Percentiles rank a stretch among this genome's conserved stretches.
Evolutionary conservation across 2,888 invertebrate species (phyloP).

Genomic region (Drosophila buzzatii): DNA sequence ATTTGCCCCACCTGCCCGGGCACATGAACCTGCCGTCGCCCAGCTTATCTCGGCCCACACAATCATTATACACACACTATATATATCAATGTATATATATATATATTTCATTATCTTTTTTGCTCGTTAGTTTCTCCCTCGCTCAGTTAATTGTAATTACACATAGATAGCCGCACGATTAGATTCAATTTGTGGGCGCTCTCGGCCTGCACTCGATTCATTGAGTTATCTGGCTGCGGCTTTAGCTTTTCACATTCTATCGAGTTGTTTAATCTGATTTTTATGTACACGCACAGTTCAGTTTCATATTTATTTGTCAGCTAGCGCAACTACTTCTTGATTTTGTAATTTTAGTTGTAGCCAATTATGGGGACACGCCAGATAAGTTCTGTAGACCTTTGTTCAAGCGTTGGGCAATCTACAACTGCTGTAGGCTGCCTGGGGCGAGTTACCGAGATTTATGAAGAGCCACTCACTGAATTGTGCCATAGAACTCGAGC

Average conservation of each 20-base stretch:
- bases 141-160: conserved; percentile 76
- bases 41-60: conserved; percentile 35
- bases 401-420: conserved; percentile 38
- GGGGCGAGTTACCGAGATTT: conserved; percentile 61
- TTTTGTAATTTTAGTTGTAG: conserved; percentile 78
- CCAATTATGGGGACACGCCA: conserved; percentile 58
- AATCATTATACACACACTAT: conserved; percentile 17
- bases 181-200: conserved; percentile 72
- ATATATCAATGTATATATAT: conserved; percentile 11
- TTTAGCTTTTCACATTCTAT: conserved; percentile 45
- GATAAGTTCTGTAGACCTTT: conserved; percentile 34
- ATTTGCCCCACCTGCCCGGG: conserved; percentile 42
- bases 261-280: conserved; percentile 67
- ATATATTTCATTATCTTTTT: conserved; percentile 77
- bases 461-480: conserved; percentile 73
- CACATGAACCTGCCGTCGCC: conserved; percentile 33
- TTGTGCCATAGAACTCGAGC: conserved; percentile 70
- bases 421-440: neutral
- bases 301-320: conserved; percentile 5
- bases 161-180: conserved; percentile 76
- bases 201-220: conserved; percentile 36
- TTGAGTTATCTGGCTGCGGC: conserved; percentile 36
- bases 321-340: conserved; percentile 33
- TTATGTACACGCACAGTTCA: conserved; percentile 44
- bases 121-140: conserved; percentile 63